Percentiles rank a stretch among this genome's conserved stretches.
Conservation (phyloP, 2,797 vertebrate species). For the Hypotaenidia philippensis region DNA sequence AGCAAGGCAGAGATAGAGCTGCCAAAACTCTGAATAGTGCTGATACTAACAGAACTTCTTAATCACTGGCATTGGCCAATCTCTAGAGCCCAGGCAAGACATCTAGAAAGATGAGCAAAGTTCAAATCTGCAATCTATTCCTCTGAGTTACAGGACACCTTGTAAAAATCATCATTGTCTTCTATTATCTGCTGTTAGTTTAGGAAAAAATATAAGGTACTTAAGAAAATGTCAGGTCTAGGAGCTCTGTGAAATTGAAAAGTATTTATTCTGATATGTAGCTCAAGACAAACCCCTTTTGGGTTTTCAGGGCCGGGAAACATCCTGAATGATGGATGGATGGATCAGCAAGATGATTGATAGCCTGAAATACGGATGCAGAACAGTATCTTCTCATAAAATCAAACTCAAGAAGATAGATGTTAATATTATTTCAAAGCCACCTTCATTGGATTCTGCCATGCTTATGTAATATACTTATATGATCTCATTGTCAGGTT, state of each 20-base stretch:
- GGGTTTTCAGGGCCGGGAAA: slow-evolving; percentile 15
- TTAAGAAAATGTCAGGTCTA: slow-evolving; percentile 3
- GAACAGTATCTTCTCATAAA: neutral
- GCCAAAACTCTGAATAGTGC: slow-evolving; percentile 34
- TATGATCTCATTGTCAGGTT: slow-evolving; percentile 31
- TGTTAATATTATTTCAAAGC: slow-evolving; percentile 43
- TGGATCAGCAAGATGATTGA: slow-evolving; percentile 36
- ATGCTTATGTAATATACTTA: neutral
- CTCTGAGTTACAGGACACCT: neutral
- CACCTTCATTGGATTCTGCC: neutral
- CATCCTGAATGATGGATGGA: neutral
- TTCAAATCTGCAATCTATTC: neutral
- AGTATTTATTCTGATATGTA: neutral
- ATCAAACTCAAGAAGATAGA: slow-evolving; percentile 10
- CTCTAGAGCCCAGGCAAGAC: slow-evolving; percentile 16
- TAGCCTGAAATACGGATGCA: neutral
- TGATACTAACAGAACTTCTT: slow-evolving; percentile 44
- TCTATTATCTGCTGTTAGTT: slow-evolving; percentile 31
- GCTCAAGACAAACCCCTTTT: neutral
- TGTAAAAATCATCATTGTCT: neutral
- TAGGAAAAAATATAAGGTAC: slow-evolving; percentile 13
- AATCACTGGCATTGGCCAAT: slow-evolving; percentile 8
- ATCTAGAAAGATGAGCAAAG: slow-evolving; percentile 4
- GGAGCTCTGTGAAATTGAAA: slow-evolving; percentile 11
- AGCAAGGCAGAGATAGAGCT: slow-evolving; percentile 43